Evolutionary conservation across 2,797 vertebrate genomes (phyloP), one percentile per base, ranked within the genome.

Genomic region (Helarctos malayanus): DNA sequence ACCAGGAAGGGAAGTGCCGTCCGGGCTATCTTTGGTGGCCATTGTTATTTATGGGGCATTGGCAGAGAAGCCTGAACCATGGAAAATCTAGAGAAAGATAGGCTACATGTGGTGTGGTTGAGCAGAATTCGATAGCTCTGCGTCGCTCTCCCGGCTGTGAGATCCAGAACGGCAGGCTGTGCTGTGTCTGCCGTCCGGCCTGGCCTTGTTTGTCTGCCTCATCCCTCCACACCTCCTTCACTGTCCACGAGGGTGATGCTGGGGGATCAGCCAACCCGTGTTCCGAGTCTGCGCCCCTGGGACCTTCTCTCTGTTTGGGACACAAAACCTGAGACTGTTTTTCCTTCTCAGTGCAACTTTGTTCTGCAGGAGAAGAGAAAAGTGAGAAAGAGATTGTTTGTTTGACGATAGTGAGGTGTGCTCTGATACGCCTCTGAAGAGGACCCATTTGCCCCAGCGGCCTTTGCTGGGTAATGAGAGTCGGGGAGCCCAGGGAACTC

Each of bases 271-370:
- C 91, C 68, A 14, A 86, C 65, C 61, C 82, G 21, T 95, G 73
- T 88, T 89, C 84, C 1, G 35, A 90, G 76, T 81, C 63, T 41
- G 71, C 52, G 89, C 96, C 96, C 93, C 59, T 94, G 94, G 94
- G 97, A 95, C 92, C 65, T 91, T 91, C 35, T 45, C 78, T 97
- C 54, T 92, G 56, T 95, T 95, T 1, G 15, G 75, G 57, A 97
- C 88, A 92, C 87, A 95, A 96, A 98, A 94, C 94, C 88, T 49
- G 79, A 95, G 92, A 80, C 89, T 95, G 57, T 97, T 96, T 96
- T 41, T 96, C 63, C 80, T 94, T 95, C 97, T 84, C 95, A 98
- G 94, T 69, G 71, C 69, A 71, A 78, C 82, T 95, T 98, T 98
- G 96, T 98, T 97, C 81, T 83, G 6, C 95, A 63, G 78, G 61